A percentile compares a stretch with the other conserved stretches of the same genome.
Conservation (phyloP, 1,140 invertebrate species). For the Polypedilum vanderplanki region DNA sequence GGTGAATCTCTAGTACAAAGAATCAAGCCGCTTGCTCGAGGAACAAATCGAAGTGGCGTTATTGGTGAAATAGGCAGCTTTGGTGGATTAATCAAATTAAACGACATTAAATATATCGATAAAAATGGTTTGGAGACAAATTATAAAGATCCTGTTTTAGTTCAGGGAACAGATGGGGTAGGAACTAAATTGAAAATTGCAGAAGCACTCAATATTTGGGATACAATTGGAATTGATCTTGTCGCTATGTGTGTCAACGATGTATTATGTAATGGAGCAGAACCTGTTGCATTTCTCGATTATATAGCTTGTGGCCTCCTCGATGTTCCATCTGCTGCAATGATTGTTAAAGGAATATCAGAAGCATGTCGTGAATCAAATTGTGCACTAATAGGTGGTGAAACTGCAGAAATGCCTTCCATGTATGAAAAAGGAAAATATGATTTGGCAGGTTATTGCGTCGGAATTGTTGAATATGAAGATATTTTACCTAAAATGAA, state of each 20-base stretch:
- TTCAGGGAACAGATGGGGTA: conserved; percentile 71
- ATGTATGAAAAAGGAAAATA: conserved; percentile 76
- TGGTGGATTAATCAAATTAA: conserved; percentile 83
- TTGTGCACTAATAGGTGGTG: conserved; percentile 77
- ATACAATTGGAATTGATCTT: conserved; percentile 87
- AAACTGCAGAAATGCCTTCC: conserved; percentile 93
- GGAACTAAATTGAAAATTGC: conserved; percentile 92
- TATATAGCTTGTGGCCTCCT: conserved; percentile 90
- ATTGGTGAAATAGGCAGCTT: conserved; percentile 82
- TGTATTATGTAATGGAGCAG: conserved; percentile 87
- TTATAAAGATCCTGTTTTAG: conserved; percentile 75
- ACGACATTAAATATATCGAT: conserved; percentile 44
- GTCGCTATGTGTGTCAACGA: conserved; percentile 99
- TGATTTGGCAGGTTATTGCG: conserved; percentile 89
- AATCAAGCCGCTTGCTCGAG: conserved; percentile 70
- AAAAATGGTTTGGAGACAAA: conserved; percentile 31
- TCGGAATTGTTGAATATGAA: conserved; percentile 73
- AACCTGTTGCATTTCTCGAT: conserved; percentile 92
- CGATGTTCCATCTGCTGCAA: conserved; percentile 63
- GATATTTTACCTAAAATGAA: conserved; percentile 58
- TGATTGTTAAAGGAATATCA: conserved; percentile 77
- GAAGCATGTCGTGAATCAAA: conserved; percentile 79
- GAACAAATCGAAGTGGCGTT: conserved; percentile 63
- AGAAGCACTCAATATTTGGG: conserved; percentile 66
- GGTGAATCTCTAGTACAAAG: conserved; percentile 76